These are phyloP conservation scores for Mormyrops attenuatus DNA, from an alignment of 2,797 vertebrate genomes.

Conservation along the genomic window DNA sequence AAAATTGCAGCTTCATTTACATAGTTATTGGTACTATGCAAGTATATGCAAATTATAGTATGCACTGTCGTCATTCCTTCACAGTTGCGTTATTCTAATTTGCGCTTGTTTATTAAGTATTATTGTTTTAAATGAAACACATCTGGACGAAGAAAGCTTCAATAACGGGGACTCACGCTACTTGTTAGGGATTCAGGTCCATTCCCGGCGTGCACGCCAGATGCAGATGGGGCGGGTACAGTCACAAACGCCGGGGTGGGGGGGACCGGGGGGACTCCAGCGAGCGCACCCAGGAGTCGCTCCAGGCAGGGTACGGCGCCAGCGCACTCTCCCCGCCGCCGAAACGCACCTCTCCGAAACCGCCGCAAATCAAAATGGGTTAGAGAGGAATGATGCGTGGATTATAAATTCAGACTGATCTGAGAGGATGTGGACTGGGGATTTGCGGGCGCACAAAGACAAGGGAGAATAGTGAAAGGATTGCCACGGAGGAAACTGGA, in stretches of 20 bases:
- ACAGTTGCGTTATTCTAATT: neutral
- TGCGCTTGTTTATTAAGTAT: neutral
- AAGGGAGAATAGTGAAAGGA: neutral
- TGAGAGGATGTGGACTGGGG: conserved; percentile 13
- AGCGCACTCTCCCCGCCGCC: neutral
- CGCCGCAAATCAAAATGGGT: conserved; percentile 15
- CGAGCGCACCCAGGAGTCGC: neutral
- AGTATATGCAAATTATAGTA: neutral
- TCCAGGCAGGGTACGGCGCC: neutral
- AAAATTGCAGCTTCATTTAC: neutral
- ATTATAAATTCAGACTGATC: neutral
- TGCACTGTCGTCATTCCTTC: neutral
- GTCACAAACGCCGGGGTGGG: neutral
- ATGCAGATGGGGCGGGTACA: neutral
- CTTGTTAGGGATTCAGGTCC: neutral
- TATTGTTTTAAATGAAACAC: neutral
- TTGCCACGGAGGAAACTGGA: neutral
- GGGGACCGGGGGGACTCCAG: neutral
- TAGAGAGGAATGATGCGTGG: conserved; percentile 17
- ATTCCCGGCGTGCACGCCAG: neutral
- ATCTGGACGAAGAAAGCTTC: neutral
- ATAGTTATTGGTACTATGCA: neutral
- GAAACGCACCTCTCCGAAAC: neutral
- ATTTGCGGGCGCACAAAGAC: neutral
- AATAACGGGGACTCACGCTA: neutral